Conservation (phyloP, 2,113 vertebrate species). For the Todiramphus saurophagus region DNA sequence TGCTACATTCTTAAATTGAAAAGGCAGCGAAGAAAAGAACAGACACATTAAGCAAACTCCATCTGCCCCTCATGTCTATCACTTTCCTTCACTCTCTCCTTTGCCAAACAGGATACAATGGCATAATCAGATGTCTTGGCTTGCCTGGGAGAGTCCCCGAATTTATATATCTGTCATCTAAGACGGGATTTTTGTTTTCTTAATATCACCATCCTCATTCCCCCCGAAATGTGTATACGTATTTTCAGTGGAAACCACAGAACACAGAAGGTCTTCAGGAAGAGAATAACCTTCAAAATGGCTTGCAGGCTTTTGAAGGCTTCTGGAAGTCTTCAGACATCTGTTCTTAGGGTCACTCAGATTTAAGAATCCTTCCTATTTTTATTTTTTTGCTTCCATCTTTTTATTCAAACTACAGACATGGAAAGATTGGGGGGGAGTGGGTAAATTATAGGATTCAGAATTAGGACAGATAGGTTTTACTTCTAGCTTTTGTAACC, state of each 20-base stretch:
- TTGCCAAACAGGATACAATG: conserved; percentile 72
- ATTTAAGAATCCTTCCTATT: background rate
- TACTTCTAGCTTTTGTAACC: background rate
- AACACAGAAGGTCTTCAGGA: background rate
- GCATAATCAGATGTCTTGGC: conserved; percentile 76
- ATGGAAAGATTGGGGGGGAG: background rate
- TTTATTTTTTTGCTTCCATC: background rate
- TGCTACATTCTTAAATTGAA: conserved; percentile 77
- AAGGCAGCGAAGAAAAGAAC: conserved; percentile 78
- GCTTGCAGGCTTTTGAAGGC: background rate
- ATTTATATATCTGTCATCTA: conserved; percentile 28
- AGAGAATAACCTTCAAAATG: background rate
- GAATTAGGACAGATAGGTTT: background rate
- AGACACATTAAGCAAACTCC: conserved; percentile 80
- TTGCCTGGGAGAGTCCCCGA: conserved; percentile 65
- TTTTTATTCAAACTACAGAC: background rate
- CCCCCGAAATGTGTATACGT: background rate
- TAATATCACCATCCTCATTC: background rate
- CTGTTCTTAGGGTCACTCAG: background rate
- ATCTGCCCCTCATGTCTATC: conserved; percentile 80
- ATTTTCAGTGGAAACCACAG: conserved; percentile 11
- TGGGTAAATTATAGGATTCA: background rate
- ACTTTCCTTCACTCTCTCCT: conserved; percentile 70
- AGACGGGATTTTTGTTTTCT: conserved; percentile 16
- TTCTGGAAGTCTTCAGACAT: conserved; percentile 4